Conservation (phyloP, 2,113 vertebrate genomes). For the Hassar affinis region DNA sequence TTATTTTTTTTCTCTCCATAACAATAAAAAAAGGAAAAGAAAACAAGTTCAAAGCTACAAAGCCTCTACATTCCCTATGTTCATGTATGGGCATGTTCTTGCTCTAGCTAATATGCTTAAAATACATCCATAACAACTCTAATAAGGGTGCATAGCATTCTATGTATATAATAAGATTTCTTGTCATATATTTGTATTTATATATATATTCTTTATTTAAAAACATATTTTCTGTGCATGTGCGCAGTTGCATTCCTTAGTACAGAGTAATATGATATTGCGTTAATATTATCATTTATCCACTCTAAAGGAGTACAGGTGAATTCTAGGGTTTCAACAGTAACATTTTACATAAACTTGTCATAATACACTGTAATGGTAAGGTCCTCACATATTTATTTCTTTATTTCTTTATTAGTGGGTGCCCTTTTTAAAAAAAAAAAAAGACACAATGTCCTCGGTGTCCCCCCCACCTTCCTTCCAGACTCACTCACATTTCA, state of each 20-base stretch:
- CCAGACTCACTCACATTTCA: neutral
- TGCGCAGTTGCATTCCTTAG: conserved; percentile 83
- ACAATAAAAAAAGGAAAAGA: conserved; percentile 75
- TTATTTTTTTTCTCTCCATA: conserved; percentile 67
- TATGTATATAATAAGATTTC: conserved; percentile 62
- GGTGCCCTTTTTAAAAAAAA: conserved; percentile 50
- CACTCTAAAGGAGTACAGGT: conserved; percentile 80
- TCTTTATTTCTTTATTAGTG: no score
- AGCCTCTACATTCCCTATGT: conserved; percentile 76
- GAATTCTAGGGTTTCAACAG: conserved; percentile 74
- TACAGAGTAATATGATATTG: conserved; percentile 82
- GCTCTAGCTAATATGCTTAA: conserved; percentile 74
- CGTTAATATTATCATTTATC: conserved; percentile 78
- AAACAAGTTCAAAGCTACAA: conserved; percentile 77
- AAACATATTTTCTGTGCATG: conserved; percentile 81
- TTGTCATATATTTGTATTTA: conserved; percentile 77
- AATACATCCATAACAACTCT: conserved; percentile 80
- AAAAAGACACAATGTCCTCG: conserved; percentile 37
- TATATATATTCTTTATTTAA: conserved; percentile 78
- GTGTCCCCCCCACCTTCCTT: conserved; percentile 18
- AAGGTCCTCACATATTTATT: conserved; percentile 58
- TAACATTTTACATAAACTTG: conserved; percentile 72
- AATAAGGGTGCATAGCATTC: conserved; percentile 84
- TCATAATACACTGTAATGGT: conserved; percentile 62
- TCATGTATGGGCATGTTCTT: conserved; percentile 65